Conservation (phyloP, 1,140 invertebrate genomes). For the Platorchestia sp. region DNA sequence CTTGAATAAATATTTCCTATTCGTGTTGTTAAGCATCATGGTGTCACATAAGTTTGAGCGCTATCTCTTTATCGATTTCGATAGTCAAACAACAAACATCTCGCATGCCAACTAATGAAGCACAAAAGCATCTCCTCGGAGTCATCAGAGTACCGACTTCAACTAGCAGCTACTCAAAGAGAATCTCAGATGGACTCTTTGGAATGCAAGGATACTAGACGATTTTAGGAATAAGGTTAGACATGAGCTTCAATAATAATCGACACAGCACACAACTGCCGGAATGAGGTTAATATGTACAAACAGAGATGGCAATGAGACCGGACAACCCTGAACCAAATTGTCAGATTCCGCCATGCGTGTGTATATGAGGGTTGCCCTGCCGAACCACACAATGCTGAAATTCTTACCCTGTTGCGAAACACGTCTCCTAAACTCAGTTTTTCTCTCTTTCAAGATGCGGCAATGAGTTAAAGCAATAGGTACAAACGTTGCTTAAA, state of each 20-base stretch:
- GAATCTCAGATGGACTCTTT: constrained; percentile 7
- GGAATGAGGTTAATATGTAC: constrained; percentile 51
- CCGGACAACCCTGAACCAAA: neutral
- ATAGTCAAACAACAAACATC: neutral
- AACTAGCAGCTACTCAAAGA: neutral
- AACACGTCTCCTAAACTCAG: neutral
- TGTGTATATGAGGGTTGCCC: neutral
- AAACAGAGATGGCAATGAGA: constrained; percentile 18
- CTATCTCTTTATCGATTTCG: neutral
- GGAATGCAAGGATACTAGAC: constrained; percentile 1
- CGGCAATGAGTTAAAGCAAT: neutral
- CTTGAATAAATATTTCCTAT: too few species aligned
- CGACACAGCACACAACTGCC: constrained; percentile 38
- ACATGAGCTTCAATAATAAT: constrained; percentile 47
- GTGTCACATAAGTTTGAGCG: too few species aligned
- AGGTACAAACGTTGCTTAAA: neutral
- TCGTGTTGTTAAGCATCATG: too few species aligned
- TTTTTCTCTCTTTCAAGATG: neutral
- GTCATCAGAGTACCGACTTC: neutral
- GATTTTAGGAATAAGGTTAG: constrained; percentile 16
- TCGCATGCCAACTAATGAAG: neutral
- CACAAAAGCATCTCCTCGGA: neutral
- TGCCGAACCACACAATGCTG: neutral
- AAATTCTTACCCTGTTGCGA: neutral
- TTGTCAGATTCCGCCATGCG: neutral